Base-by-base conservation (phyloP, 2,797 vertebrate genomes). In the Cyclopterus lumpus region DNA sequence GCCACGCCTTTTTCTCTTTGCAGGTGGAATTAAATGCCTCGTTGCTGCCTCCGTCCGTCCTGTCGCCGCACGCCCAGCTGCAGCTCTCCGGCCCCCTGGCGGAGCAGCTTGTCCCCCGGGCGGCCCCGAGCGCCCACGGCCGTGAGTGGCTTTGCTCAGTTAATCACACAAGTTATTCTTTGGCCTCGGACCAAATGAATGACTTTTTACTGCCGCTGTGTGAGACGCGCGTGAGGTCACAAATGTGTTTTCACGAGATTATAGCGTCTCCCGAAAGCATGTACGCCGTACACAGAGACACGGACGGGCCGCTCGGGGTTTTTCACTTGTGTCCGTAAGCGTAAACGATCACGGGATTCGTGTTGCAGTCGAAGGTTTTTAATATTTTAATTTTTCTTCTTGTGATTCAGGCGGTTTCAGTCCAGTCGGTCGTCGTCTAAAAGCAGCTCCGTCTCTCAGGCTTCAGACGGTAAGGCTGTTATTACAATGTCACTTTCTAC, bases 331-430 rank as follows among this genome's bases (percentile, higher is more conserved):
- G n/a, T n/a, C n/a, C n/a, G n/a, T n/a, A n/a, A n/a, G n/a, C n/a
- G n/a, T 44, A 15, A 70, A 66, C 20, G 16, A 11, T 65, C 11
- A 42, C 2, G 30, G 22, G n/a, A 10, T 62, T 46, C n/a, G 14
- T 70, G 40, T 28, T 38, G 18, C 14, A 42, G 46, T 34, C 1
- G 0, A 26, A 71, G 9, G n/a, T n/a, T 80, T 6, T 53, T 44
- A 18, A 4, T 9, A 15, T 14, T 44, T 54, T 48, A 74, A 32
- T 72, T 54, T n/a, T 1, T 55, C 62, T 57, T 71, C 63, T 89
- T 94, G 82, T 92, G 64, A 92, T 94, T 90, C 83, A 99, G 98
- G 95, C 63, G 93, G 94, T 73, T 95, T 95, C 84, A 95, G 90
- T 94, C 91, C 94, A 70, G 94, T 96, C 51, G 94, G 95, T 89